Conservation (phyloP, 1,140 invertebrate species). For the Drosophila truncata region DNA sequence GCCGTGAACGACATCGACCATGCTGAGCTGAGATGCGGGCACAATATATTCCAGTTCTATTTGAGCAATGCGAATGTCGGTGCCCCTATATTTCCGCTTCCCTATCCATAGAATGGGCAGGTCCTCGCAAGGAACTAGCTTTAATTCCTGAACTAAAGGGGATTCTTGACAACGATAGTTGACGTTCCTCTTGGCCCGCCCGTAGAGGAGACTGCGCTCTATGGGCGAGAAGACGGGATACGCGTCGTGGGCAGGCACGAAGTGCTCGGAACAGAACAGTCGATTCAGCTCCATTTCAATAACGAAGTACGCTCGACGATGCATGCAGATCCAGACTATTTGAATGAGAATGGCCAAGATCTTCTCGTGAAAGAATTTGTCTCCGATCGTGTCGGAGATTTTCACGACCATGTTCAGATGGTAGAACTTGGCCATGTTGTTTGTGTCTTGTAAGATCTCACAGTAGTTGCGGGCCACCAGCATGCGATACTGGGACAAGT, state of each 20-base stretch:
- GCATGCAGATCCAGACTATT: constrained; percentile 75
- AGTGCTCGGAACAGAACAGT: constrained; percentile 76
- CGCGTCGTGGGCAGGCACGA: constrained; percentile 28
- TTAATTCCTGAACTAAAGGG: constrained; percentile 70
- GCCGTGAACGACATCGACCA: constrained; percentile 75
- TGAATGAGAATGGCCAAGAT: constrained; percentile 67
- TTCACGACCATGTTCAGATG: constrained; percentile 62
- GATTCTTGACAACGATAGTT: constrained; percentile 74
- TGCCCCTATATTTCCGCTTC: constrained; percentile 73
- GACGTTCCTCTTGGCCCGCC: constrained; percentile 55
- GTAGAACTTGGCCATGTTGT: constrained; percentile 58
- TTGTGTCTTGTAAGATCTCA: constrained; percentile 59
- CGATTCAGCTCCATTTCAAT: constrained; percentile 82
- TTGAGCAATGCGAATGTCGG: constrained; percentile 58
- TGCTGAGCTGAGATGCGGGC: constrained; percentile 56
- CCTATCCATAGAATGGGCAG: constrained; percentile 77
- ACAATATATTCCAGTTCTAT: constrained; percentile 79
- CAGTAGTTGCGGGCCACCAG: constrained; percentile 78
- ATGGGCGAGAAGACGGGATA: constrained; percentile 49
- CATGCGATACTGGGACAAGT: constrained; percentile 75
- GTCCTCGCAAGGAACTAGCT: constrained; percentile 52
- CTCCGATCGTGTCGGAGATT: constrained; percentile 59
- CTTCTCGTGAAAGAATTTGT: constrained; percentile 66
- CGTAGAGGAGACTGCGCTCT: constrained; percentile 71
- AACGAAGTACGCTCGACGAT: constrained; percentile 64